Conservation (phyloP, 1,140 invertebrate genomes). For the Pseudomyrmex dendroicus region DNA sequence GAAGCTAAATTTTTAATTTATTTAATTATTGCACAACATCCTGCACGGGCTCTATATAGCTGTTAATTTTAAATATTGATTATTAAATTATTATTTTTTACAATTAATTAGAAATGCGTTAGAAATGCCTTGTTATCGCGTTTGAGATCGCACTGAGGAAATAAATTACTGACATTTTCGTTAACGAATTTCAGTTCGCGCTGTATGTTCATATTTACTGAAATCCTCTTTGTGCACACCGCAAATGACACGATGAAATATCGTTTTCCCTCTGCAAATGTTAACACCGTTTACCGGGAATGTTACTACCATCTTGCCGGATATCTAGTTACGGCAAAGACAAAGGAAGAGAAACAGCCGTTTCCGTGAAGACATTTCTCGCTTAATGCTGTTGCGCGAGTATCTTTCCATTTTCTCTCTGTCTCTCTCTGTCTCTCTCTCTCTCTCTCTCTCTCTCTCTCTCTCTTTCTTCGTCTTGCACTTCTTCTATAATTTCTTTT, state of each 20-base stretch:
- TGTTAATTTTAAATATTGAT: no score
- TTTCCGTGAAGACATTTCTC: neutral
- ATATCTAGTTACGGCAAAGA: constrained; percentile 6
- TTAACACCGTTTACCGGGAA: constrained; percentile 10
- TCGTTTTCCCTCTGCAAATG: constrained; percentile 22
- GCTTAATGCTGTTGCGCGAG: constrained; percentile 2
- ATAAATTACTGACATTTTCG: neutral
- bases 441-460: neutral
- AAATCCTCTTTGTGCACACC: neutral
- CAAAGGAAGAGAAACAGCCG: constrained; percentile 32
- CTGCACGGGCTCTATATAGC: no score
- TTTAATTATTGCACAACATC: no score
- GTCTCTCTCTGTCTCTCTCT: no score
- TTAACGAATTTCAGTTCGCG: neutral
- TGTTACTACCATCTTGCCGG: constrained; percentile 11
- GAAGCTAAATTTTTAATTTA: no score
- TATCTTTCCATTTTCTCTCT: no score
- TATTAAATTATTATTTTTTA: no score
- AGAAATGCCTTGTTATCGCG: no score
- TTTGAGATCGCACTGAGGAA: no score
- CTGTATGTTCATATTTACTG: constrained; percentile 16
- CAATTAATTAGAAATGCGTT: no score
- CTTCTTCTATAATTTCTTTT: constrained; percentile 8
- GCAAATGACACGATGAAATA: constrained; percentile 14
- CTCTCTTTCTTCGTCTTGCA: no score